Evolutionary conservation across 2,113 vertebrate genomes (phyloP).

Genomic region (Clarias magur): DNA sequence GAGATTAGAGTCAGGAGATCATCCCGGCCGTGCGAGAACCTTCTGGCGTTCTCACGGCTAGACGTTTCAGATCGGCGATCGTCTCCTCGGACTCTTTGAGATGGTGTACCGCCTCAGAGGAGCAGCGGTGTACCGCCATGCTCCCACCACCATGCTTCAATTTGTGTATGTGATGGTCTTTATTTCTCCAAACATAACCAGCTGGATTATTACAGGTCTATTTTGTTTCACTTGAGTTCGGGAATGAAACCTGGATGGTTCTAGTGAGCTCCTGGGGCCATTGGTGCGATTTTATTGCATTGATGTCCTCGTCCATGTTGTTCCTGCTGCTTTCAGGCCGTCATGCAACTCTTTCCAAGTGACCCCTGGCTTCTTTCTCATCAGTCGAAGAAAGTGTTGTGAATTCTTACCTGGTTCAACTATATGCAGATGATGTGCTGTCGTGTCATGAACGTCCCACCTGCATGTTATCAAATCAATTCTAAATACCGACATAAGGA

Average conservation of each 20-base stretch:
- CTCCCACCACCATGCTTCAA: slow-evolving; percentile 8
- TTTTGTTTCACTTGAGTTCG: background rate
- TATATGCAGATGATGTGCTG: background rate
- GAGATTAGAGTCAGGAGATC: too few relatives aligned
- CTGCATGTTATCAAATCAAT: background rate
- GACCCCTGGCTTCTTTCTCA: background rate
- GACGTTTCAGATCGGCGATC: background rate
- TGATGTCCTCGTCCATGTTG: background rate
- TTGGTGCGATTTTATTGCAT: background rate
- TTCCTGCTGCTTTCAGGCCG: background rate
- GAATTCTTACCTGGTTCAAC: background rate
- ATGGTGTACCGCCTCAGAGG: background rate
- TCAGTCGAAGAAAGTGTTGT: background rate
- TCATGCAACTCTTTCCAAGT: background rate
- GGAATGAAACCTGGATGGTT: background rate
- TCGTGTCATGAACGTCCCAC: background rate
- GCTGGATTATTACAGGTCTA: background rate
- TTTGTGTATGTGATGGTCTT: background rate
- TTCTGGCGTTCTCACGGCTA: background rate
- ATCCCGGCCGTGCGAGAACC: background rate
- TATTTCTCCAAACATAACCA: background rate
- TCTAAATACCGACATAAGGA: background rate
- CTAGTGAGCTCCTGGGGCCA: background rate
- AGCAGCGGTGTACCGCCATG: background rate
- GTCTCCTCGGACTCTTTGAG: background rate